Evolutionary conservation across 1,140 invertebrate species (phyloP).

Genomic region (Lethocerus indicus): DNA sequence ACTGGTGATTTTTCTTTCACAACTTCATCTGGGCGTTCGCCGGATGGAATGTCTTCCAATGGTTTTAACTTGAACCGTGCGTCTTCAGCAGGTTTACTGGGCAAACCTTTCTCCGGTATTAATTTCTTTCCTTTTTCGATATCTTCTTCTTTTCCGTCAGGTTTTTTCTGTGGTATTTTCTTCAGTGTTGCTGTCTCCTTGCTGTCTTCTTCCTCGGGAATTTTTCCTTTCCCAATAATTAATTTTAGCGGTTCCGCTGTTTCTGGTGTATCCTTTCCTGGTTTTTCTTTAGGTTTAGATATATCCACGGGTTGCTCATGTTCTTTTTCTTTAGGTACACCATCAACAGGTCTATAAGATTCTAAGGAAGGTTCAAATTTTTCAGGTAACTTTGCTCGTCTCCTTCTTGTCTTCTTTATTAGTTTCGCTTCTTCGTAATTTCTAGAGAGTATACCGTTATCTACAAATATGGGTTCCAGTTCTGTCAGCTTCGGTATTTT

Average conservation of each 20-base stretch:
- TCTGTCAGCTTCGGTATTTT: constrained; percentile 16
- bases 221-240: constrained; percentile 19
- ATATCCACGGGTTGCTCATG: constrained; percentile 17
- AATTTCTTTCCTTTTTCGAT: constrained; percentile 16
- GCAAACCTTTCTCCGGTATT: constrained; percentile 13
- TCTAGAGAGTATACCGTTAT: constrained; percentile 45
- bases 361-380: constrained; percentile 26
- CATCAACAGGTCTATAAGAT: constrained; percentile 27
- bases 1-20: constrained; percentile 15
- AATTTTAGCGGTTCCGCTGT: constrained; percentile 12
- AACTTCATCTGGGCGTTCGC: constrained; percentile 13
- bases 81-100: constrained; percentile 17
- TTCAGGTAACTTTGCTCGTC: constrained; percentile 27
- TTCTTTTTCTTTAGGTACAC: constrained; percentile 19
- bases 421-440: constrained; percentile 48
- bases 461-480: constrained; percentile 23
- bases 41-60: constrained; percentile 17
- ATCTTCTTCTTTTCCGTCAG: constrained; percentile 11
- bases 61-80: constrained; percentile 17
- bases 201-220: constrained; percentile 16
- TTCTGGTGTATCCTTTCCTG: constrained; percentile 11
- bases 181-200: constrained; percentile 16
- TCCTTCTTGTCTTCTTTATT: constrained; percentile 36
- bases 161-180: constrained; percentile 10
- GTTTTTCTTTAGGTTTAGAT: constrained; percentile 15